Percentiles rank a stretch among this genome's conserved stretches.
These are phyloP conservation scores for Corbicula japonica DNA, from an alignment of 2,888 invertebrate genomes.

Conservation along the genomic window DNA sequence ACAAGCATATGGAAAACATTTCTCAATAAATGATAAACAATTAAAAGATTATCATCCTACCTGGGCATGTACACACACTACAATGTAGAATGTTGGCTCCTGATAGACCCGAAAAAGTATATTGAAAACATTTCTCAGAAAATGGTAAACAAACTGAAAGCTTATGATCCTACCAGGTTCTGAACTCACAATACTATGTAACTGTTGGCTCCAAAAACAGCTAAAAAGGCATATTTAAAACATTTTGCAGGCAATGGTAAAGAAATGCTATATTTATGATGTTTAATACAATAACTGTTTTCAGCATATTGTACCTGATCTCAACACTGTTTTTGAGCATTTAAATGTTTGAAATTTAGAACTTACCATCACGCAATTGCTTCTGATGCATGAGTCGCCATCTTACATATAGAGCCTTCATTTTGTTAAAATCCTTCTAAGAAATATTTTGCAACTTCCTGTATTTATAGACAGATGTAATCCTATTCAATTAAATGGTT, in stretches of 20 bases:
- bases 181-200: conserved; percentile 72
- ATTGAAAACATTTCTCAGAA: not conserved
- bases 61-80: conserved; percentile 69
- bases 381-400: conserved; percentile 43
- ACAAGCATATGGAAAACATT: not conserved
- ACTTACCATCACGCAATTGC: conserved; percentile 31
- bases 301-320: not conserved
- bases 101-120: conserved; percentile 50
- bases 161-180: conserved; percentile 66
- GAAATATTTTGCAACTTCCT: no score
- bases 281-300: no score
- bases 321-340: not conserved
- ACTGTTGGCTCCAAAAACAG: conserved; percentile 47
- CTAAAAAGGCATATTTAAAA: conserved; percentile 20
- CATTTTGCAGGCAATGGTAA: not conserved
- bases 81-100: conserved; percentile 64
- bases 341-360: not conserved
- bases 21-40: conserved; percentile 1
- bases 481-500: no score
- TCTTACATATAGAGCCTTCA: conserved; percentile 40
- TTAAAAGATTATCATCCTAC: no score
- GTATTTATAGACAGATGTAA: no score
- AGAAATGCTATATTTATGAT: no score
- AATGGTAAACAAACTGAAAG: no score
- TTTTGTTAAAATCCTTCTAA: no score